A percentile compares a stretch with the other conserved stretches of the same genome.
Evolutionary conservation across 1,140 invertebrate genomes (phyloP).

Genomic region (Hypsibius dujardini): DNA sequence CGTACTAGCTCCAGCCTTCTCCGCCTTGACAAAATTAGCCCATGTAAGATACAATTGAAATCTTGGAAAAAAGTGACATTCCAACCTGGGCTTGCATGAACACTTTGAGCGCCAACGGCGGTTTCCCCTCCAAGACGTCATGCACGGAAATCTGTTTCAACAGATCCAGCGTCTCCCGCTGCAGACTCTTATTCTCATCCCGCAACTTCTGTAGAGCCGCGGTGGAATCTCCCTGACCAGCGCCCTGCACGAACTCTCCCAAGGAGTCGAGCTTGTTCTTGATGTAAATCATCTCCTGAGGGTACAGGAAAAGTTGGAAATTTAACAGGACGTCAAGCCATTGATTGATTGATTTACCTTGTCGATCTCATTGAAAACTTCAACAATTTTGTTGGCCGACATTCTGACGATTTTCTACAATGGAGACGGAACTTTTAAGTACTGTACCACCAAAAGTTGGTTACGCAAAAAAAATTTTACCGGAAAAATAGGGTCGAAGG

Average conservation of each 20-base stretch:
- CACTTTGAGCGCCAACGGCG: conserved; percentile 2
- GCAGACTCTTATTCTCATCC: conserved; percentile 1
- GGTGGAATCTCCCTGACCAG: not conserved
- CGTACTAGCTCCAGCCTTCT: too few species aligned
- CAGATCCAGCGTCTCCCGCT: not conserved
- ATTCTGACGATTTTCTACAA: not conserved
- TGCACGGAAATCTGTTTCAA: not conserved
- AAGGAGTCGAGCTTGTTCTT: conserved; percentile 5
- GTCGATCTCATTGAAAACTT: conserved; percentile 14
- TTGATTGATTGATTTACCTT: too few species aligned
- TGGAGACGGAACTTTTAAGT: not conserved
- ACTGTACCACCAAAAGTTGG: not conserved
- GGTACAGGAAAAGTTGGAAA: too few species aligned
- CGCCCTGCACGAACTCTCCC: not conserved
- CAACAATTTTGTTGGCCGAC: conserved; percentile 4
- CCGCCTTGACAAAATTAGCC: too few species aligned
- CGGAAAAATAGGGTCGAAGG: not conserved
- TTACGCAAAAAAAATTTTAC: not conserved
- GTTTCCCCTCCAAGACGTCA: not conserved
- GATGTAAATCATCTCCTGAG: not conserved
- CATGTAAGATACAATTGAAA: too few species aligned
- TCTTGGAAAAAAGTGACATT: too few species aligned
- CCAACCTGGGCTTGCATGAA: not conserved
- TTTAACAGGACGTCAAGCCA: too few species aligned
- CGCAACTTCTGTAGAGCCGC: not conserved